Percentiles rank a stretch among this genome's conserved stretches.
Conservation (phyloP, 2,888 invertebrate species). For the Pollenia labialis region DNA sequence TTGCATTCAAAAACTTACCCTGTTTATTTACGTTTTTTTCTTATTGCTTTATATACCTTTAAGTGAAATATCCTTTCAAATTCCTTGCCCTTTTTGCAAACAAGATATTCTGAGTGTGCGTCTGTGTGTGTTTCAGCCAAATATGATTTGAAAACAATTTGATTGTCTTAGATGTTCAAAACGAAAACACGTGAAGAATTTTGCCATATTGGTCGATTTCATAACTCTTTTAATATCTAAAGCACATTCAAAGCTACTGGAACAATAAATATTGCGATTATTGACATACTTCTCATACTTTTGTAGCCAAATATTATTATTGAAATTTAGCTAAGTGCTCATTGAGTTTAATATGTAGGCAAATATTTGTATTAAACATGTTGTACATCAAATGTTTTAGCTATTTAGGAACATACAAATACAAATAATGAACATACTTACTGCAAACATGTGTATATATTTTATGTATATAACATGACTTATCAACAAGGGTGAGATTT, state of each 20-base stretch:
- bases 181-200: conserved; percentile 35
- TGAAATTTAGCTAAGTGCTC: conserved; percentile 56
- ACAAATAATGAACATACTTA: neutral
- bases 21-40: neutral
- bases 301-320: conserved; percentile 53
- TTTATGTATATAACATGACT: too few species aligned
- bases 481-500: too few species aligned
- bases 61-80: conserved; percentile 22
- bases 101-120: neutral
- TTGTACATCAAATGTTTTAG: conserved; percentile 30
- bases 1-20: neutral
- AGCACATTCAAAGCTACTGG: neutral
- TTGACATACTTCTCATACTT: conserved; percentile 51
- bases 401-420: conserved; percentile 19
- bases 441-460: neutral
- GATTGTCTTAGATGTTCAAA: conserved; percentile 48
- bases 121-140: conserved; percentile 24
- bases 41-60: conserved; percentile 28
- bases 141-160: conserved; percentile 56
- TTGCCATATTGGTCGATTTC: conserved; percentile 29
- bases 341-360: conserved; percentile 28
- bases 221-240: conserved; percentile 5
- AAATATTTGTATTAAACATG: conserved; percentile 46
- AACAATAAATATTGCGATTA: conserved; percentile 28
- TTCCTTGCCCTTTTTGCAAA: conserved; percentile 16